phyloP scores from a whole-genome alignment of 2,888 invertebrate genomes.

The Parnassius orleans region DNA sequence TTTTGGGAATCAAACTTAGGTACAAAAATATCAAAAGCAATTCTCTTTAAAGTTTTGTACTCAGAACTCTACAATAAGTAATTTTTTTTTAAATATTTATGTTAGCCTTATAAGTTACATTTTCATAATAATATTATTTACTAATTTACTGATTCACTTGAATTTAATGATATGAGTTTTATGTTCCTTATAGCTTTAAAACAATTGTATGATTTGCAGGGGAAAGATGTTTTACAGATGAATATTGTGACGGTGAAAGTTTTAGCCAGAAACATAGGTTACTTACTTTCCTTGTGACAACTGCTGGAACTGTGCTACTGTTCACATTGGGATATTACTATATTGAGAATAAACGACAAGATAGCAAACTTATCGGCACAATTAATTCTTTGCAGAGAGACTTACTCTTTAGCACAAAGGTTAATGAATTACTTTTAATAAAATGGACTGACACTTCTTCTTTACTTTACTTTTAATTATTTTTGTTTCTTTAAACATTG shows the following conservation, averaged over 20 bases:
- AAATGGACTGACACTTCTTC: too few relatives aligned
- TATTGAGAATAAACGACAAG: conserved; percentile 87
- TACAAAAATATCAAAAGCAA: too few relatives aligned
- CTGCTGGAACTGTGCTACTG: conserved; percentile 86
- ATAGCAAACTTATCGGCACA: conserved; percentile 85
- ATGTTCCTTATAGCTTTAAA: conserved; percentile 4
- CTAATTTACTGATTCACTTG: too few relatives aligned
- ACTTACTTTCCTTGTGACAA: conserved; percentile 82
- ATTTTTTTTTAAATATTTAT: too few relatives aligned
- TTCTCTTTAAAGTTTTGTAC: too few relatives aligned
- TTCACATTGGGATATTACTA: conserved; percentile 89
- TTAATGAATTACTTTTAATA: conserved; percentile 30
- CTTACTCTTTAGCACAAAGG: conserved; percentile 77
- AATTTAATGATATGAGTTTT: too few relatives aligned
- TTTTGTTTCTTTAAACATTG: too few relatives aligned
- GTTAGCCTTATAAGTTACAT: too few relatives aligned
- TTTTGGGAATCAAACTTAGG: too few relatives aligned
- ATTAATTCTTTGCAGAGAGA: conserved; percentile 78
- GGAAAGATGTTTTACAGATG: conserved; percentile 63
- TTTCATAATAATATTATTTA: too few relatives aligned
- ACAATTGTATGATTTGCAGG: conserved; percentile 44
- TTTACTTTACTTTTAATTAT: too few relatives aligned
- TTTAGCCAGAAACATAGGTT: conserved; percentile 64
- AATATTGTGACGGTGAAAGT: conserved; percentile 64
- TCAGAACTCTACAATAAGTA: too few relatives aligned